Evolutionary conservation across 2,888 invertebrate genomes (phyloP), one percentile per base, ranked within the genome.

Genomic region (Drosophila acutilabella): DNA sequence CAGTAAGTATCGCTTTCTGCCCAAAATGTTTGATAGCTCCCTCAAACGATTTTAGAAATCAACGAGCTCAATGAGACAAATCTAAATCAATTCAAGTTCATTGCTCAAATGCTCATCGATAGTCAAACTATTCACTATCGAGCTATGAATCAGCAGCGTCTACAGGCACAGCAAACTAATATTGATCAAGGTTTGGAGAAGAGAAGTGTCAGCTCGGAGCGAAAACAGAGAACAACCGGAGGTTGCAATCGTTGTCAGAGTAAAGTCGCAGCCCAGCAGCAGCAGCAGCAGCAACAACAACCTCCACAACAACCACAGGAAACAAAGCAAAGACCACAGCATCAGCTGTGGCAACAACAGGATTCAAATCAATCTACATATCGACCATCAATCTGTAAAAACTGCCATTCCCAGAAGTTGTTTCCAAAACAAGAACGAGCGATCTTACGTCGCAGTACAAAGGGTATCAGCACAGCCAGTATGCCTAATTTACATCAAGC

Each of bases 21-120:
- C 30, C 11, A 13, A 41, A 26, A 14, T 53, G 30, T 13, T 2
- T 16, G 2, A 11, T 4, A 30, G 1, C 18, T 18, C 16, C 4
- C 7, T 33, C 10, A 5, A 10, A 20, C 18, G 13, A n/a, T 2
- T 6, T 7, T 40, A 85, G 85, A 85, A 68, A 72, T 85, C 1
- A 13, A 52, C 2, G 73, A 71, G 0, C 76, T 89, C 10, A 79
- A 56, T 42, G 81, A 88, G 10, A 50, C 74, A 0, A 88, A 52
- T 36, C 18, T 73, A n/a, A 81, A 87, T 56, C 90, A 89, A 23
- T 89, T 90, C 48, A 90, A 86, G 44, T 90, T 89, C 30, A 54
- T 89, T 30, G 85, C 88, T 4, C 89, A 88, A 44, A 75, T 89
- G 90, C 78, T 86, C 1, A 88, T 81, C 30, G 81, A 90, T 47